These are phyloP conservation scores for Anolis carolinensis DNA, from an alignment of 2,113 vertebrate genomes.

Conservation along the genomic window DNA sequence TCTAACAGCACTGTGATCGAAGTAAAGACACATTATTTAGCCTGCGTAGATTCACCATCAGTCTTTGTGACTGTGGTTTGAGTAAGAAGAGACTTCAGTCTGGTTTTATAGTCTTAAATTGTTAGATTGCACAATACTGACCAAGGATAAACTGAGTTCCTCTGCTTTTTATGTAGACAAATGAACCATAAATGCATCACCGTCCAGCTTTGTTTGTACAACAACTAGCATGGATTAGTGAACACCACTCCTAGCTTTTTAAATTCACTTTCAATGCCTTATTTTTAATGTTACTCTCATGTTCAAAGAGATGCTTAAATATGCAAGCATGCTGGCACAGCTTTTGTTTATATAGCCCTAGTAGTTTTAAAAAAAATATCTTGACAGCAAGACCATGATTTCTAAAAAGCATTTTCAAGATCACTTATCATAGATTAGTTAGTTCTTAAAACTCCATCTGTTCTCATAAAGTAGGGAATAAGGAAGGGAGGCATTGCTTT, in stretches of 20 bases:
- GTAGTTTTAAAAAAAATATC: not conserved
- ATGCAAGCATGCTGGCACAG: not conserved
- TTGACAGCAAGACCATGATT: not conserved
- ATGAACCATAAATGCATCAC: not conserved
- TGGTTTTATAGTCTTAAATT: not conserved
- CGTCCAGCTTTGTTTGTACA: not conserved
- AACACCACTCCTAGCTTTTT: not conserved
- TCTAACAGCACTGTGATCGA: too few species aligned
- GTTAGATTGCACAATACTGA: not conserved
- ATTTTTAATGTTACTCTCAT: slow-evolving; percentile 1
- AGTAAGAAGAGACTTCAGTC: not conserved
- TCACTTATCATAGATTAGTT: not conserved
- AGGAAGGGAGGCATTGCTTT: not conserved
- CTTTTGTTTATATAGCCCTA: not conserved
- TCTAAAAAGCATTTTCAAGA: not conserved
- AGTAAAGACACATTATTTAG: too few species aligned
- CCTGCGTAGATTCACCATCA: not conserved
- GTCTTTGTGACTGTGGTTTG: not conserved
- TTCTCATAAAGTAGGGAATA: not conserved
- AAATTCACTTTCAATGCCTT: not conserved
- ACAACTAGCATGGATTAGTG: not conserved
- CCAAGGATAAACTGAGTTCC: not conserved
- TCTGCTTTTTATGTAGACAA: not conserved
- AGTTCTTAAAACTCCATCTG: not conserved
- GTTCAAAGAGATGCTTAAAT: not conserved